Base-by-base conservation (phyloP, 2,797 vertebrate genomes). In the Pseudochromis fuscus region DNA sequence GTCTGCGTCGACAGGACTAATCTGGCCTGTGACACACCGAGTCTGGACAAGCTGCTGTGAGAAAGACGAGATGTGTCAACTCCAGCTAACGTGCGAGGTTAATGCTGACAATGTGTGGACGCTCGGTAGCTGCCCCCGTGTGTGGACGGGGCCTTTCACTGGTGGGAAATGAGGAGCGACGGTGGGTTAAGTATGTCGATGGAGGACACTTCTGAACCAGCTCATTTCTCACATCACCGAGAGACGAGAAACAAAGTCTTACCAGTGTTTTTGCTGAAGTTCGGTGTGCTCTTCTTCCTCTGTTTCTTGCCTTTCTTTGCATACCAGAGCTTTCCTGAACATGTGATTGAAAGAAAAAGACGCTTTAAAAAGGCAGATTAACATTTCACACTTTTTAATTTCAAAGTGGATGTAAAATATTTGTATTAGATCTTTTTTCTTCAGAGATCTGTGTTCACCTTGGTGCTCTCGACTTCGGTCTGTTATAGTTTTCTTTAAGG, bases 301-400 rank as follows among this genome's bases (percentile, higher is more conserved):
- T 95, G 96, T 90, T 96, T 98, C 92, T 97, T 98, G 91, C 89
- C 96, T 79, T 98, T 98, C 93, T 97, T 98, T 2, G 95, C 92
- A 8, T 95, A 96, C 97, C 97, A 98, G 2, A 96, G 89, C 88
- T 97, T 98, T 77, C 96, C 97, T 99, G 75, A 21, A 82, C 51
- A 66, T 25, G 70, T n/a, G 15, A 66, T 25, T 38, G 25, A 24
- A 66, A 72, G 48, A 25, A 48, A 51, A 33, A 66, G n/a, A n/a
- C 61, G 7, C n/a, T 11, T 50, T 59, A 40, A 37, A 48, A 67
- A 46, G 18, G 0, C 1, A 55, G 21, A 61, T 53, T 25, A 72
- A 77, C 30, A 51, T 67, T 66, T 77, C 7, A 71, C 21, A 27
- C 33, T 33, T 31, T 30, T 12, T 11, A 33, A 9, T 40, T 27